Conservation (phyloP, 2,113 vertebrate species). For the Trichechus manatus region DNA sequence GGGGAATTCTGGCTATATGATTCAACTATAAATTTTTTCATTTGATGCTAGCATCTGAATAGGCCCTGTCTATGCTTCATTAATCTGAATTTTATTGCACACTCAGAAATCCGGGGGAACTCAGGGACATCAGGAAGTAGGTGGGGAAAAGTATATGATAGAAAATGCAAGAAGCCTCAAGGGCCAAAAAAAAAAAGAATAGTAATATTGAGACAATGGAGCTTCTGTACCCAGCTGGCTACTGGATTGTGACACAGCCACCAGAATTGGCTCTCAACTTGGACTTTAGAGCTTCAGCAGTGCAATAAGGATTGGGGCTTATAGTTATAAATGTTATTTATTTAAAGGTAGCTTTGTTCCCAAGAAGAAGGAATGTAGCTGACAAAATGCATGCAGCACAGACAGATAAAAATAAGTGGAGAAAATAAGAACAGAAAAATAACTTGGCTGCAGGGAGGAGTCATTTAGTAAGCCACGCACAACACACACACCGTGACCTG, state of each 20-base stretch:
- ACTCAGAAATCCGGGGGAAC: conserved; percentile 29
- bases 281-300: background rate
- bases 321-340: background rate
- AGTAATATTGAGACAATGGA: background rate
- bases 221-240: background rate
- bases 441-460: background rate
- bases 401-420: background rate
- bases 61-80: background rate
- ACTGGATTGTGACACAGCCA: background rate
- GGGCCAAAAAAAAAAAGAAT: background rate
- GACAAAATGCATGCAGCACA: background rate
- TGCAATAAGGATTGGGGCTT: background rate
- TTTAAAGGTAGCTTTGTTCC: background rate
- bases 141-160: background rate
- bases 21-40: conserved; percentile 23
- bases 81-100: background rate
- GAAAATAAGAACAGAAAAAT: background rate
- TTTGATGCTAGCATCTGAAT: background rate
- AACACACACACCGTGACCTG: background rate
- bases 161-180: background rate
- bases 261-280: background rate
- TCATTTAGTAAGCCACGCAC: background rate
- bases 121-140: background rate
- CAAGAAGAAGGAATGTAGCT: background rate
- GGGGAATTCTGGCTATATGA: background rate